These are phyloP conservation scores for Phalacrocorax pelagicus DNA, from an alignment of 2,113 vertebrate species.

Conservation along the genomic window DNA sequence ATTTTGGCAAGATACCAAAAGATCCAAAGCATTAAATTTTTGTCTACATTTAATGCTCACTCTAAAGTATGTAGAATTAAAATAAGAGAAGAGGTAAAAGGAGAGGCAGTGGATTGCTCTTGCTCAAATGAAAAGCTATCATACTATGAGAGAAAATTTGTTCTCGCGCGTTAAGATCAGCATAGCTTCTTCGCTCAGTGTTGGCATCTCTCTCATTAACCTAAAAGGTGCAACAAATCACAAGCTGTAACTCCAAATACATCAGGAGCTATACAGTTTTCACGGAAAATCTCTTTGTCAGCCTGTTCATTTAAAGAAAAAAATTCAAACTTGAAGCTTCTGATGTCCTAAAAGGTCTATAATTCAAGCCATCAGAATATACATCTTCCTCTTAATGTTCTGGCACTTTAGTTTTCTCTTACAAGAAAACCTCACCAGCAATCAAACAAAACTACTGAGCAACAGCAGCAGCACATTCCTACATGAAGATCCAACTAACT, in stretches of 20 bases:
- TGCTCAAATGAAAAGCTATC: not conserved
- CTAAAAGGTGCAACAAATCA: not conserved
- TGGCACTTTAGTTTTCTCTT: not conserved
- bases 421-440: not conserved
- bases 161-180: not conserved
- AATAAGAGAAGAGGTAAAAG: not conserved
- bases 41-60: not conserved
- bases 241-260: not conserved
- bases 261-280: not conserved
- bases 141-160: not conserved
- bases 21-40: not conserved
- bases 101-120: not conserved
- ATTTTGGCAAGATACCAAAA: not conserved
- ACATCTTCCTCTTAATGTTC: not conserved
- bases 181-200: not conserved
- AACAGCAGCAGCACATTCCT: not conserved
- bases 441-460: not conserved
- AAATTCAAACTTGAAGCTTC: not conserved
- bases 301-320: not conserved
- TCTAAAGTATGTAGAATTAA: not conserved
- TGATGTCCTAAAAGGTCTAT: not conserved
- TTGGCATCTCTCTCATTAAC: not conserved
- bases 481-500: not conserved
- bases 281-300: not conserved
- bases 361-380: not conserved